Evolutionary conservation across 2,797 vertebrate species (phyloP).

Genomic region (Sebastes jordani): DNA sequence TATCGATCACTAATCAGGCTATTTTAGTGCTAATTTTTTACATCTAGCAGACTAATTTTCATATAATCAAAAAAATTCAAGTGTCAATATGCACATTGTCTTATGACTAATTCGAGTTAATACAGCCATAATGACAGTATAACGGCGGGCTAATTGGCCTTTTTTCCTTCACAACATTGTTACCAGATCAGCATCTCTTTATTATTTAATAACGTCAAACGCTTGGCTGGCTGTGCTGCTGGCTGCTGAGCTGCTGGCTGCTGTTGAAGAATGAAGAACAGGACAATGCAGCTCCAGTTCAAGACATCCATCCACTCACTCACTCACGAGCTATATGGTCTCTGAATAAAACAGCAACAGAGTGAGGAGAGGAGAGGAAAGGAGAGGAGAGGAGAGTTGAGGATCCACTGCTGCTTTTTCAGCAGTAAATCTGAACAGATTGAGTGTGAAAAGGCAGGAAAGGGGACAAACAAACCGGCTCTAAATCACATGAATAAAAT

Average conservation of each 20-base stretch:
- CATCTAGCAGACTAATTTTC: neutral
- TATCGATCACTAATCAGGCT: neutral
- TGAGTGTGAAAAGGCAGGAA: neutral
- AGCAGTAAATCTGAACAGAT: neutral
- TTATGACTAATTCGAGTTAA: conserved; percentile 93
- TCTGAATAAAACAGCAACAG: neutral
- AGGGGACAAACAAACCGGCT: neutral
- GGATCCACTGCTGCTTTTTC: neutral
- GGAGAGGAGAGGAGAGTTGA: neutral
- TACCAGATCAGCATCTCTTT: conserved; percentile 92
- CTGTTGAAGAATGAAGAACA: conserved; percentile 65
- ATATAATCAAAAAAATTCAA: conserved; percentile 6
- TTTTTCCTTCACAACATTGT: conserved; percentile 88
- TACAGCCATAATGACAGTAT: conserved; percentile 92
- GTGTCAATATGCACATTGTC: conserved; percentile 84
- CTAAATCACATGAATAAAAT: neutral
- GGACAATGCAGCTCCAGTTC: conserved; percentile 89
- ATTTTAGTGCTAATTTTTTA: neutral
- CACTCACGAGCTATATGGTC: conserved; percentile 6
- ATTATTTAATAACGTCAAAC: conserved; percentile 98
- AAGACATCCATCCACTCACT: conserved; percentile 58
- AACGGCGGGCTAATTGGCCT: conserved; percentile 92
- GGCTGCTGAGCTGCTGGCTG: conserved; percentile 87
- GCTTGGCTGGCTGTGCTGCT: conserved; percentile 89
- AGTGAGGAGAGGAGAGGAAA: neutral